These are phyloP conservation scores for Pandemis cinnamomeana DNA, from an alignment of 2,888 invertebrate species.

Conservation along the genomic window DNA sequence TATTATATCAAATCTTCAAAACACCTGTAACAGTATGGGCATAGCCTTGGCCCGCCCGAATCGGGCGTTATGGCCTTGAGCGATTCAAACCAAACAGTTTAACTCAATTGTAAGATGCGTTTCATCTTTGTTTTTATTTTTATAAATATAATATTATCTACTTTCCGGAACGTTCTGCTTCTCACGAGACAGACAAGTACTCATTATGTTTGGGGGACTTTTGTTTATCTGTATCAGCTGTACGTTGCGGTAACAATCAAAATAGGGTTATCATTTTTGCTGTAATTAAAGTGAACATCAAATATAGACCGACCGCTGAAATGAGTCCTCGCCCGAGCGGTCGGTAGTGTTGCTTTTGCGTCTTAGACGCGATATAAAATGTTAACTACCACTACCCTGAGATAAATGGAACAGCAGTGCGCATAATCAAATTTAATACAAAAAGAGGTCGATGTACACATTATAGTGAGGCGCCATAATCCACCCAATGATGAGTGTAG, in stretches of 20 bases:
- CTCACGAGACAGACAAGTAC: not conserved
- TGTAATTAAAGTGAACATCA: not conserved
- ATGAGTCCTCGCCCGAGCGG: no score
- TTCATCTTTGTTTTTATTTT: not conserved
- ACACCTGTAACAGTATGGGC: conserved; percentile 19
- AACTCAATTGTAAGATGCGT: not conserved
- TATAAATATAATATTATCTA: not conserved
- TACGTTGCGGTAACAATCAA: not conserved
- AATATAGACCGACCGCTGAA: no score
- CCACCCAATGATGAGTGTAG: no score
- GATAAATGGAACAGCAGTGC: no score
- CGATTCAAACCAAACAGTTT: conserved; percentile 17
- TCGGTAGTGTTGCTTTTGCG: not conserved
- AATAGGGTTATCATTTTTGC: not conserved
- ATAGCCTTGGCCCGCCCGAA: conserved; percentile 14
- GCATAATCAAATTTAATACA: no score
- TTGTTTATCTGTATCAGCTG: not conserved
- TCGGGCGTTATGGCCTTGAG: conserved; percentile 16
- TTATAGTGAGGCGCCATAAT: no score
- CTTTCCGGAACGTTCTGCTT: not conserved
- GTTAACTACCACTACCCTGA: no score
- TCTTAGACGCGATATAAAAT: not conserved
- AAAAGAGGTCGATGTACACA: no score
- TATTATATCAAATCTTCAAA: conserved; percentile 40
- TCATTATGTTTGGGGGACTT: not conserved